Evolutionary conservation across 2,113 vertebrate genomes (phyloP).

Genomic region (Cottus gobio): DNA sequence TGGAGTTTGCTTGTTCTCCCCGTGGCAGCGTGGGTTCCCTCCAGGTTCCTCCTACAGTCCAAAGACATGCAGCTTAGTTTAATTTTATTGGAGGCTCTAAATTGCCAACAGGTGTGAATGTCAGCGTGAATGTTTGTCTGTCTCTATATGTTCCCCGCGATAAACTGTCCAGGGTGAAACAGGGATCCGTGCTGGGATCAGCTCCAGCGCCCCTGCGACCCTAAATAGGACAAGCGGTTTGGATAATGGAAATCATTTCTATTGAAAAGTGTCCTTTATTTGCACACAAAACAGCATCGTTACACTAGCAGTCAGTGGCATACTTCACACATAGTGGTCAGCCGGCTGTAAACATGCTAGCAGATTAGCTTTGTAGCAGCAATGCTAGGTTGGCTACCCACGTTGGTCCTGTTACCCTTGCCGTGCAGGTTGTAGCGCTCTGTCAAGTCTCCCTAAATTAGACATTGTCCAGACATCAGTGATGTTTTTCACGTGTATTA

Average conservation of each 20-base stretch:
- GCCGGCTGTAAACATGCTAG: background rate
- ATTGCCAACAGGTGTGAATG: too few species aligned
- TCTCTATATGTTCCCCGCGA: too few species aligned
- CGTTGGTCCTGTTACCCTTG: background rate
- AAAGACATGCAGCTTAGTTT: too few species aligned
- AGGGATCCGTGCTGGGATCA: too few species aligned
- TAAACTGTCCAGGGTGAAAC: too few species aligned
- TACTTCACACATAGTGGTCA: background rate
- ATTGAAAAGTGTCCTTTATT: background rate
- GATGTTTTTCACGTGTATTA: constrained; percentile 15
- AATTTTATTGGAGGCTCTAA: too few species aligned
- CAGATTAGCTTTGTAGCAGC: background rate
- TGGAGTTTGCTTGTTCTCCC: too few species aligned
- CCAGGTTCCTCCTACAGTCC: too few species aligned
- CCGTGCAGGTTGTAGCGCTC: background rate
- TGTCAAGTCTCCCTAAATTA: background rate
- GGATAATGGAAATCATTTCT: background rate
- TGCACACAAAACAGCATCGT: background rate
- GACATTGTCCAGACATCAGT: background rate
- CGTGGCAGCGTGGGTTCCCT: too few species aligned
- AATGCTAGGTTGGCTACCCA: background rate
- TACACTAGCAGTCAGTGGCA: background rate
- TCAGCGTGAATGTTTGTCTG: too few species aligned
- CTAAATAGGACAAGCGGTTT: too few species aligned
- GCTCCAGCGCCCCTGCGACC: too few species aligned